Percentiles rank a stretch among this genome's conserved stretches.
These are phyloP conservation scores for Lepidotrigona ventralis DNA, from an alignment of 1,140 invertebrate genomes.

Conservation along the genomic window DNA sequence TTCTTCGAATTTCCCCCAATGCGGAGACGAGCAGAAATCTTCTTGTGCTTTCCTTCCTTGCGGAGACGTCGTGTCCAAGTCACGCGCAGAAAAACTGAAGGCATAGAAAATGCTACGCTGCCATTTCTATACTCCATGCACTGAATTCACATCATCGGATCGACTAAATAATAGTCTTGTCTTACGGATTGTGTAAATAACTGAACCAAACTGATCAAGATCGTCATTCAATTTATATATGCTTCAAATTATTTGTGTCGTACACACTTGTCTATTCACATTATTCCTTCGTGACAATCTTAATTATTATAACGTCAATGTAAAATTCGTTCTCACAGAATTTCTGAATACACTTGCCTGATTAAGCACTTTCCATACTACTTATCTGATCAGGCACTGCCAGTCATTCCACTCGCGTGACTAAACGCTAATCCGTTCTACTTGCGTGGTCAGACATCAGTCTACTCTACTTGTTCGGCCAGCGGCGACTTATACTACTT, in stretches of 20 bases:
- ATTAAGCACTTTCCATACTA: not conserved
- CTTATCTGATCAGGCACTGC: no score
- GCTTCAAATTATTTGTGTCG: no score
- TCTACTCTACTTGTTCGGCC: not conserved
- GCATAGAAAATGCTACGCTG: not conserved
- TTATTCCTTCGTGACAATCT: no score
- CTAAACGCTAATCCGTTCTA: not conserved
- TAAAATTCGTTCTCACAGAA: not conserved
- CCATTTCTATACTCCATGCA: no score
- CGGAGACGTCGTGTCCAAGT: not conserved
- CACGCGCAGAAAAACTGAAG: not conserved
- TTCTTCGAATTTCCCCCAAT: conserved; percentile 47
- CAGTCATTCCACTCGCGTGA: not conserved
- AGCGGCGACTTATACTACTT: not conserved
- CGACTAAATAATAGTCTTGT: no score
- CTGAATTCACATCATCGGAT: not conserved
- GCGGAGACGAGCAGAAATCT: conserved; percentile 35
- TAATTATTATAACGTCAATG: no score
- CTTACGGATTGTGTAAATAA: no score
- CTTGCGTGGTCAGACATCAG: not conserved
- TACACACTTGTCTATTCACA: no score
- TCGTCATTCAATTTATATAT: no score
- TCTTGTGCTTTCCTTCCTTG: conserved; percentile 21
- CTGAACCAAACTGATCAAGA: no score
- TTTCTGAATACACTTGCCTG: not conserved